A percentile compares a stretch with the other conserved stretches of the same genome.
These are phyloP conservation scores for Alca torda DNA, from an alignment of 2,797 vertebrate genomes.

Conservation along the genomic window DNA sequence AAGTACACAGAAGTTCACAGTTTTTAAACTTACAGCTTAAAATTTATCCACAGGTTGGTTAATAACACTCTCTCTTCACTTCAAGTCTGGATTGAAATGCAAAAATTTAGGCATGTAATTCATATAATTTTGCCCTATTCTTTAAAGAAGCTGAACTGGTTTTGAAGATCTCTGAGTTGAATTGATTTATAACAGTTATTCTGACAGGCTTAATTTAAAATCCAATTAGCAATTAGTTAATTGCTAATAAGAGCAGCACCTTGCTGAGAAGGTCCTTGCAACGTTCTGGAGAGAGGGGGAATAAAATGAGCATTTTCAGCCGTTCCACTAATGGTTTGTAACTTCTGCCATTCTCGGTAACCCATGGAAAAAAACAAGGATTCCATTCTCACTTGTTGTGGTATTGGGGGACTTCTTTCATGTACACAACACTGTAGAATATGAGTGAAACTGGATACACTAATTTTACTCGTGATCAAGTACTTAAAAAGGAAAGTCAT, in stretches of 20 bases:
- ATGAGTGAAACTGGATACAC: background rate
- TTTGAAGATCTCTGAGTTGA: background rate
- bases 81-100: background rate
- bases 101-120: background rate
- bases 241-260: background rate
- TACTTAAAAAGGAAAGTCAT: background rate
- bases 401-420: background rate
- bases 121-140: background rate
- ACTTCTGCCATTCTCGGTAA: background rate
- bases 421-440: too few species aligned
- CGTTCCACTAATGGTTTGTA: background rate
- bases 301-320: background rate
- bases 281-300: rapidly evolving
- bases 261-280: background rate
- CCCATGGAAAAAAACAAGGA: background rate
- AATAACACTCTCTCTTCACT: background rate
- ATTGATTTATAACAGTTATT: background rate
- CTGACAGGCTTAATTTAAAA: background rate
- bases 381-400: background rate
- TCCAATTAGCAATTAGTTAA: background rate
- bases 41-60: background rate
- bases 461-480: background rate
- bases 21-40: background rate
- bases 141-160: background rate
- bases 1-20: background rate